Evolutionary conservation across 2,797 vertebrate species (phyloP).

Genomic region (Macropus fuliginosus): DNA sequence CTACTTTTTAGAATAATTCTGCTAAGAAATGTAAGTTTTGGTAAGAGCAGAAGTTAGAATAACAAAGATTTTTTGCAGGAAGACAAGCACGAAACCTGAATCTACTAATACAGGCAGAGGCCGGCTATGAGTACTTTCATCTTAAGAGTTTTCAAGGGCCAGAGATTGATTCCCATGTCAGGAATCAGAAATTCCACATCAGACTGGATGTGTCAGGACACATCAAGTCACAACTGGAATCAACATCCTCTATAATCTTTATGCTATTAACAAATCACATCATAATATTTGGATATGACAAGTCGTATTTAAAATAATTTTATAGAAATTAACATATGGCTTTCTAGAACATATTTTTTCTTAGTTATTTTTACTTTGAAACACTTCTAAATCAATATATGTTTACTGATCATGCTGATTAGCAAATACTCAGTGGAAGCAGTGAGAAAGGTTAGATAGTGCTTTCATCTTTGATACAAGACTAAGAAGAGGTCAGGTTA

Average conservation of each 20-base stretch:
- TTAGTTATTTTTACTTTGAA: neutral
- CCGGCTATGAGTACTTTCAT: no score
- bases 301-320: neutral
- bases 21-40: no score
- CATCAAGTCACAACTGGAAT: neutral
- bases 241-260: neutral
- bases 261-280: neutral
- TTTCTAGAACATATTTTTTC: neutral
- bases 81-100: no score
- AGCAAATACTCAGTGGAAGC: neutral
- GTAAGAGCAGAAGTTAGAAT: no score
- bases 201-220: neutral
- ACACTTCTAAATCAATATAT: neutral
- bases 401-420: neutral
- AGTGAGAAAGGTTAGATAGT: neutral
- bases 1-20: no score
- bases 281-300: neutral
- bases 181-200: neutral
- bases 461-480: neutral
- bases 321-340: neutral
- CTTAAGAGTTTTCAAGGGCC: neutral
- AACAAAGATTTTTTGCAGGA: no score
- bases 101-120: no score
- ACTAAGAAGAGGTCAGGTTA: neutral
- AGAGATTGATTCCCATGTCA: neutral